These are phyloP conservation scores for Venturia canescens DNA, from an alignment of 1,140 invertebrate species.

Conservation along the genomic window DNA sequence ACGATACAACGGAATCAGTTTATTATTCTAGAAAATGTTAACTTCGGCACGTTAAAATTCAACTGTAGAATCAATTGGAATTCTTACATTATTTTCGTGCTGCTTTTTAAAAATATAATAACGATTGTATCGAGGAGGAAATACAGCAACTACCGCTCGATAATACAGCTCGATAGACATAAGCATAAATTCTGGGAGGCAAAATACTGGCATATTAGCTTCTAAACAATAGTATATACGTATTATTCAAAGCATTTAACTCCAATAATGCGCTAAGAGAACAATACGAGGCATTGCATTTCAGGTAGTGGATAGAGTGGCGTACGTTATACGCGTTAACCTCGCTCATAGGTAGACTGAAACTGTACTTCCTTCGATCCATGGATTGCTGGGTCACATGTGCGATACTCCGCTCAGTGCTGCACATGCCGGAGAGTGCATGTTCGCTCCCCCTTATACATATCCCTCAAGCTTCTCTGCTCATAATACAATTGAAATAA, in stretches of 20 bases:
- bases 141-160: no score
- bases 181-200: neutral
- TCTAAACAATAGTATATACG: conserved; percentile 28
- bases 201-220: neutral
- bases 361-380: neutral
- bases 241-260: conserved; percentile 54
- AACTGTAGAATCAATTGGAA: no score
- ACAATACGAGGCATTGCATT: conserved; percentile 43
- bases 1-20: no score
- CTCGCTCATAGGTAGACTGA: conserved; percentile 1
- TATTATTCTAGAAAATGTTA: no score
- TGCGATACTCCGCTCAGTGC: conserved; percentile 3
- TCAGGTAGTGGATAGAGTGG: neutral
- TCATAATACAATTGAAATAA: neutral
- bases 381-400: conserved; percentile 16
- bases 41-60: no score
- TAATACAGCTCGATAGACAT: neutral
- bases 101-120: no score
- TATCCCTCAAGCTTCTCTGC: neutral
- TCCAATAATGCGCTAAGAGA: conserved; percentile 49
- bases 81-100: no score
- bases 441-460: neutral
- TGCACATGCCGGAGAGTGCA: neutral
- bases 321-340: conserved; percentile 19
- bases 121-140: neutral